A percentile compares a stretch with the other conserved stretches of the same genome.
Evolutionary conservation across 2,113 vertebrate species (phyloP).

Genomic region (Pan troglodytes): DNA sequence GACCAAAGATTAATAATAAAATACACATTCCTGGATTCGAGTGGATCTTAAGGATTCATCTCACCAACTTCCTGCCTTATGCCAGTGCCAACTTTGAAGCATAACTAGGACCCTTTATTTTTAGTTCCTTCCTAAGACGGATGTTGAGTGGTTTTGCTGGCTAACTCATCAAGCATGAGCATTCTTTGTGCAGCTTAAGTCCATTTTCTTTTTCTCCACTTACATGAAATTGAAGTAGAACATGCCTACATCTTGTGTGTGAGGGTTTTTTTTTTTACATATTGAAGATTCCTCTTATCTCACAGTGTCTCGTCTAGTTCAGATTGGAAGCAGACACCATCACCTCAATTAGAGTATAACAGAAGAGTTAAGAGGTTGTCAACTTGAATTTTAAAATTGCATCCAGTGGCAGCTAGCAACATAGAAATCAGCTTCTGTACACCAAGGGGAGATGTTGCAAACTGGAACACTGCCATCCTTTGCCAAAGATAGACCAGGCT

Average conservation of each 20-base stretch:
- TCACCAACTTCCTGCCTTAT: slow-evolving; percentile 47
- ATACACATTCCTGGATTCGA: slow-evolving; percentile 14
- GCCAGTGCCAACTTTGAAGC: slow-evolving; percentile 47
- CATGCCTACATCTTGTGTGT: neutral
- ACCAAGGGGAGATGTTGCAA: neutral
- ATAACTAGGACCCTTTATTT: slow-evolving; percentile 30
- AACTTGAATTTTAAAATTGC: slow-evolving; percentile 18
- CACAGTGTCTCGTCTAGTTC: neutral
- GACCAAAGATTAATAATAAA: neutral
- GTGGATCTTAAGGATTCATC: slow-evolving; percentile 15
- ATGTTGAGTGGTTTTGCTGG: neutral
- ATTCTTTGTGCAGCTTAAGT: neutral
- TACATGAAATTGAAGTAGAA: neutral
- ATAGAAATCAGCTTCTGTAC: neutral
- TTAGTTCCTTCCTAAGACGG: slow-evolving; percentile 47
- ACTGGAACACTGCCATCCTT: neutral
- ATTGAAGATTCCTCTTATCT: neutral
- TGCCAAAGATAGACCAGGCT: neutral
- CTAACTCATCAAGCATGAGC: neutral
- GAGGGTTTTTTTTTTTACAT: neutral
- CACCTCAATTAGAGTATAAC: neutral
- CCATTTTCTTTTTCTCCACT: neutral
- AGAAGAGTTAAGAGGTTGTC: slow-evolving; percentile 28
- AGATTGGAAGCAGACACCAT: neutral
- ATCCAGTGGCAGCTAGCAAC: neutral